These are phyloP conservation scores for Charina bottae DNA, from an alignment of 2,113 vertebrate genomes.

Conservation along the genomic window DNA sequence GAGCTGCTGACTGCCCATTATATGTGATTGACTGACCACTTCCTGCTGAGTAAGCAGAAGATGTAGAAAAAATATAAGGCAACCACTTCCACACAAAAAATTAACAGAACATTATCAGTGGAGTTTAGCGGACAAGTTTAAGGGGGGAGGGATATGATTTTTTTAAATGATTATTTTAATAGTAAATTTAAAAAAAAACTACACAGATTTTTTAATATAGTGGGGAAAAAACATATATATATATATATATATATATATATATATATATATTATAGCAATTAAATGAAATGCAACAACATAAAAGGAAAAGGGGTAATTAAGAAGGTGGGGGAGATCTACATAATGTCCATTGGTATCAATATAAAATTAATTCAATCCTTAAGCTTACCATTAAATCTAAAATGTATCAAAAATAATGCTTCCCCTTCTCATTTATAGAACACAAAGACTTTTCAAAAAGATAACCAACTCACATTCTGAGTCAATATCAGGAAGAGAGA, in stretches of 20 bases:
- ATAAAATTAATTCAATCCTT: background rate
- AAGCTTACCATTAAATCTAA: background rate
- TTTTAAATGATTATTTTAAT: background rate
- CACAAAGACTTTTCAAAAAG: background rate
- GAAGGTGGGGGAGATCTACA: background rate
- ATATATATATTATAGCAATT: background rate
- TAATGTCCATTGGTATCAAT: background rate
- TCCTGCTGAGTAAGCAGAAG: background rate
- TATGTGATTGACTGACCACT: background rate
- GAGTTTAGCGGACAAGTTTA: background rate
- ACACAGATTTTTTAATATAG: too few species aligned
- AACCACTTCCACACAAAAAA: background rate
- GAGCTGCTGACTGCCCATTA: background rate
- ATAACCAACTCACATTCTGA: background rate
- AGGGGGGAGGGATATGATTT: background rate
- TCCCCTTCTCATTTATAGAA: background rate
- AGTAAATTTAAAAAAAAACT: background rate
- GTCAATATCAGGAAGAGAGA: background rate
- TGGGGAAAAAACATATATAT: too few species aligned
- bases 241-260: too few species aligned
- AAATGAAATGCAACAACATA: background rate
- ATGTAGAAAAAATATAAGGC: background rate
- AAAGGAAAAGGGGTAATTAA: background rate
- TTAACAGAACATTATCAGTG: background rate
- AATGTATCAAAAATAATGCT: background rate